Conservation (phyloP, 1,140 invertebrate species). For the Streblospio benedicti region DNA sequence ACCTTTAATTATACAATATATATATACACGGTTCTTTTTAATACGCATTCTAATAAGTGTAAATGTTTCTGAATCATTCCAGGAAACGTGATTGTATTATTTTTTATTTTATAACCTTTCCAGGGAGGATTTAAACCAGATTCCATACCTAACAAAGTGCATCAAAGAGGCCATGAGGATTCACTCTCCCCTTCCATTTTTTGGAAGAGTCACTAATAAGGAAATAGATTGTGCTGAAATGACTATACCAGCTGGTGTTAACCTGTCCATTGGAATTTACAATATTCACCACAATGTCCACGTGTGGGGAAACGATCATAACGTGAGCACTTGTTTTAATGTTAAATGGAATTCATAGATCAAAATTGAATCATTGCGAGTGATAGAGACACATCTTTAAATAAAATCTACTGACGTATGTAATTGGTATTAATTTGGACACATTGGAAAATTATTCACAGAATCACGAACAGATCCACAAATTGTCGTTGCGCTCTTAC, state of each 20-base stretch:
- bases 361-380: no score
- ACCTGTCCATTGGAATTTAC: slow-evolving; percentile 15
- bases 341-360: no score
- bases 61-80: background rate
- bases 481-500: no score
- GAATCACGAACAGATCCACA: no score
- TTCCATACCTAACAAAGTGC: slow-evolving; percentile 42
- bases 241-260: slow-evolving; percentile 20
- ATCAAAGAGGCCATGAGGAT: slow-evolving; percentile 44
- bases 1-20: no score
- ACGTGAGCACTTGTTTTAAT: no score
- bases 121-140: slow-evolving; percentile 29
- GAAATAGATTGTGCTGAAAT: slow-evolving; percentile 49
- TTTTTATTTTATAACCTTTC: no score
- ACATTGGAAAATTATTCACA: no score
- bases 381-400: no score
- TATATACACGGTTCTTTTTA: background rate
- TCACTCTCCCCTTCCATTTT: slow-evolving; percentile 53
- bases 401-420: no score
- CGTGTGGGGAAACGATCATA: slow-evolving; percentile 25
- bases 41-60: background rate
- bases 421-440: no score
- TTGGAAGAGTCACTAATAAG: slow-evolving; percentile 60
- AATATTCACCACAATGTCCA: slow-evolving; percentile 21
- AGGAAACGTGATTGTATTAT: no score